These are phyloP conservation scores for Carapus acus DNA, from an alignment of 2,797 vertebrate species.

Conservation along the genomic window DNA sequence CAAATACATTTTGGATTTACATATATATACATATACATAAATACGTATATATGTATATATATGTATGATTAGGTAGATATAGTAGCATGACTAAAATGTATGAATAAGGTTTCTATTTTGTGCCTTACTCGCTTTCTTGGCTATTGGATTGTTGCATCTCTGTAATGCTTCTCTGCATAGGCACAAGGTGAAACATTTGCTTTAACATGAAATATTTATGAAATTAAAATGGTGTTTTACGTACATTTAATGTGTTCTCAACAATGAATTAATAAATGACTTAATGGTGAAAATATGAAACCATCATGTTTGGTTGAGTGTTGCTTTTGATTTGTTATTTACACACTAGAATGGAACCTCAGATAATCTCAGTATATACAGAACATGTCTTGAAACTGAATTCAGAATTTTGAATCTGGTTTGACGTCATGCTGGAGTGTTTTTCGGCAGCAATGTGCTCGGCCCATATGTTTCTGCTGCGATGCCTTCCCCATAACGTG, in stretches of 20 bases:
- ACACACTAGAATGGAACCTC: too few relatives aligned
- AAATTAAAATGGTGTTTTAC: constrained; percentile 76
- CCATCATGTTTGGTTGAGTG: constrained; percentile 17
- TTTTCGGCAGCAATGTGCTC: constrained; percentile 20
- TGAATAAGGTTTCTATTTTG: constrained; percentile 71
- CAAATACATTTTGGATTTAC: constrained; percentile 67
- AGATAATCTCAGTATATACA: too few relatives aligned
- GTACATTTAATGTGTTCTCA: constrained; percentile 75
- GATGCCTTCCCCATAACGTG: constrained; percentile 30
- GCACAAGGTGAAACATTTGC: constrained; percentile 75
- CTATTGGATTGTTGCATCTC: constrained; percentile 69
- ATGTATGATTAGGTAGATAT: constrained; percentile 18
- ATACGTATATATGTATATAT: constrained; percentile 35
- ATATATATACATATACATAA: constrained; percentile 17
- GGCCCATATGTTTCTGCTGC: constrained; percentile 36
- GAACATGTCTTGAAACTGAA: too few relatives aligned
- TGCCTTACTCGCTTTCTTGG: constrained; percentile 85
- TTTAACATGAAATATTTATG: constrained; percentile 82
- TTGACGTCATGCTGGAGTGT: constrained; percentile 19
- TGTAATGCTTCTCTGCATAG: constrained; percentile 60
- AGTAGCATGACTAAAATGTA: constrained; percentile 79
- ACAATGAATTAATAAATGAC: constrained; percentile 72
- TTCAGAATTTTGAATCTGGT: too few relatives aligned
- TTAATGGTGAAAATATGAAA: constrained; percentile 52
- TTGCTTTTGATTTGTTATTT: constrained; percentile 1